Percentiles rank a stretch among this genome's conserved stretches.
Conservation (phyloP, 2,113 vertebrate species). For the Apodemus sylvaticus region DNA sequence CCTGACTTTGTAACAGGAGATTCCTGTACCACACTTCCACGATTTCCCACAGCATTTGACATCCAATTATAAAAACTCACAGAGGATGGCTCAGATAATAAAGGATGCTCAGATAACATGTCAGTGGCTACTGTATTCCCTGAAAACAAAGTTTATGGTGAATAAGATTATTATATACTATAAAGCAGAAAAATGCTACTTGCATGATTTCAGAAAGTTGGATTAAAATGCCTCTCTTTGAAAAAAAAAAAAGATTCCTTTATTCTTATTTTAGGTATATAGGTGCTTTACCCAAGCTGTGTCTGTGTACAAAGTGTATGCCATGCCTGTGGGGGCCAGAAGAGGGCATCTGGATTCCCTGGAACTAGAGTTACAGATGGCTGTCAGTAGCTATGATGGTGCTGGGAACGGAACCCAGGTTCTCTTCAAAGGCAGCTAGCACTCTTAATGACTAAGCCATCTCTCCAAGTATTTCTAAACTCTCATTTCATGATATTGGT, state of each 20-base stretch:
- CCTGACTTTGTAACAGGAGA: constrained; percentile 91
- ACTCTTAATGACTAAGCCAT: not conserved
- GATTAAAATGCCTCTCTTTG: not conserved
- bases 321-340: not conserved
- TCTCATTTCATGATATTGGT: not conserved
- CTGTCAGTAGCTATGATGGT: no score
- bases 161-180: not conserved
- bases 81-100: constrained; percentile 95
- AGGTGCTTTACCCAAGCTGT: not conserved
- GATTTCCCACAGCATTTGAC: constrained; percentile 97
- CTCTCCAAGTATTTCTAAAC: not conserved
- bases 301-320: not conserved
- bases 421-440: not conserved
- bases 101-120: constrained; percentile 95
- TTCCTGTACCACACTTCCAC: constrained; percentile 90
- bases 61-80: constrained; percentile 99
- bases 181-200: not conserved
- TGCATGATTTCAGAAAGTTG: not conserved
- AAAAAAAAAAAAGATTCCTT: not conserved
- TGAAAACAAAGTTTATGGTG: constrained; percentile 73
- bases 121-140: constrained; percentile 92
- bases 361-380: not conserved
- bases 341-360: not conserved
- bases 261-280: not conserved
- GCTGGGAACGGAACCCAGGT: not conserved